Evolutionary conservation across 2,888 invertebrate species (phyloP).

Genomic region (Romanomermis culicivorax): DNA sequence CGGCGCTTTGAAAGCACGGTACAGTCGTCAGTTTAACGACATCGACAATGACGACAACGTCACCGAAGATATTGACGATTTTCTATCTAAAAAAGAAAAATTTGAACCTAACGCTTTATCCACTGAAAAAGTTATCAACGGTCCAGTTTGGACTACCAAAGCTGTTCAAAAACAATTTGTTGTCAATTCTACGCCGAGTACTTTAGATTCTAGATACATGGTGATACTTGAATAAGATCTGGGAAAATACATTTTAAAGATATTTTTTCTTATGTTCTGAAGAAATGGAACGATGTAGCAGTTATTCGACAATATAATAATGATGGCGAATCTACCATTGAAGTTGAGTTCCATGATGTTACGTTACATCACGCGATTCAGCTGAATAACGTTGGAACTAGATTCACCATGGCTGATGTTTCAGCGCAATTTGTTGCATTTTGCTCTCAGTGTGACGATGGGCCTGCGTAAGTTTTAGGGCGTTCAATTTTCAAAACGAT

Average conservation of each 20-base stretch:
- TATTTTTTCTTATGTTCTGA: too few relatives aligned
- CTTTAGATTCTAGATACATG: conserved; percentile 57
- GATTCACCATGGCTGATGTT: conserved; percentile 66
- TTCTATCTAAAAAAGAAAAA: background rate
- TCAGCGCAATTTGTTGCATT: conserved; percentile 52
- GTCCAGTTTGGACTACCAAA: conserved; percentile 5
- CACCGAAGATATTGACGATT: background rate
- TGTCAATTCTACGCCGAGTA: conserved; percentile 61
- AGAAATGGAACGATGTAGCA: conserved; percentile 82
- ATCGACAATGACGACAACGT: background rate
- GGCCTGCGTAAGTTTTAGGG: too few relatives aligned
- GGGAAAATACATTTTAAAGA: too few relatives aligned
- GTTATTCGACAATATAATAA: conserved; percentile 56
- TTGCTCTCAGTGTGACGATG: too few relatives aligned
- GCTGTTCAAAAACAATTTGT: conserved; percentile 57
- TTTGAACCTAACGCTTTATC: background rate
- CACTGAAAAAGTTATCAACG: background rate
- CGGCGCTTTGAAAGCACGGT: conserved; percentile 3
- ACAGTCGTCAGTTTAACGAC: background rate
- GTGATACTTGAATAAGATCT: too few relatives aligned
- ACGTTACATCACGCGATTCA: conserved; percentile 69
- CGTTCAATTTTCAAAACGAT: too few relatives aligned
- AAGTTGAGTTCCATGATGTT: conserved; percentile 83
- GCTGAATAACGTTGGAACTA: conserved; percentile 54
- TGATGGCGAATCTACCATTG: conserved; percentile 57